phyloP scores from a whole-genome alignment of 2,888 invertebrate species.

The Synanthedon tipuliformis region DNA sequence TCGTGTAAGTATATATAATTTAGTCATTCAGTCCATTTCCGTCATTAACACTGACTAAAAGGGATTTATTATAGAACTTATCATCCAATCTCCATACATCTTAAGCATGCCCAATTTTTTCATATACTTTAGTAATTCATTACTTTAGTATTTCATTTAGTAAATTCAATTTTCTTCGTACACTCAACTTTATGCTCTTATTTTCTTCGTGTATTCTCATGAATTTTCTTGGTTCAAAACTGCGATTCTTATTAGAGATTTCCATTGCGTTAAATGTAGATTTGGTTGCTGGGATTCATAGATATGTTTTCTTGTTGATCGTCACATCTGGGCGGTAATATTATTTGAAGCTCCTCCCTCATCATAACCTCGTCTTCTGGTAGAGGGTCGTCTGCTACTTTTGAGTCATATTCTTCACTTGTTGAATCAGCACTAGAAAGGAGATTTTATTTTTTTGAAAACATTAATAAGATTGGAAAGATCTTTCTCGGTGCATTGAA shows the following conservation, averaged over 20 bases:
- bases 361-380: conserved; percentile 51
- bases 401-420: conserved; percentile 36
- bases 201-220: neutral
- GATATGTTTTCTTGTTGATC: conserved; percentile 18
- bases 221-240: neutral
- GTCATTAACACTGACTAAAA: neutral
- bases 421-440: conserved; percentile 24
- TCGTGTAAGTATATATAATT: too few species aligned
- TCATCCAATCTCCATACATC: conserved; percentile 20
- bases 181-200: conserved; percentile 17
- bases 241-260: neutral
- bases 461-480: neutral
- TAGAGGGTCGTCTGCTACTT: conserved; percentile 31
- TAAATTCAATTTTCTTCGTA: conserved; percentile 20
- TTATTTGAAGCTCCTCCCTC: conserved; percentile 54
- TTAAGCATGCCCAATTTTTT: conserved; percentile 22
- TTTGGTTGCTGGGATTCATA: neutral
- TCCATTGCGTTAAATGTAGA: neutral
- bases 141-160: too few species aligned
- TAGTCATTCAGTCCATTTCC: too few species aligned
- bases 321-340: conserved; percentile 52
- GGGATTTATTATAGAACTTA: neutral
- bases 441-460: neutral
- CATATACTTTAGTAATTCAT: conserved; percentile 18
- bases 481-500: too few species aligned